Base-by-base conservation (phyloP, 2,797 vertebrate genomes). In the Rhinella marina region DNA sequence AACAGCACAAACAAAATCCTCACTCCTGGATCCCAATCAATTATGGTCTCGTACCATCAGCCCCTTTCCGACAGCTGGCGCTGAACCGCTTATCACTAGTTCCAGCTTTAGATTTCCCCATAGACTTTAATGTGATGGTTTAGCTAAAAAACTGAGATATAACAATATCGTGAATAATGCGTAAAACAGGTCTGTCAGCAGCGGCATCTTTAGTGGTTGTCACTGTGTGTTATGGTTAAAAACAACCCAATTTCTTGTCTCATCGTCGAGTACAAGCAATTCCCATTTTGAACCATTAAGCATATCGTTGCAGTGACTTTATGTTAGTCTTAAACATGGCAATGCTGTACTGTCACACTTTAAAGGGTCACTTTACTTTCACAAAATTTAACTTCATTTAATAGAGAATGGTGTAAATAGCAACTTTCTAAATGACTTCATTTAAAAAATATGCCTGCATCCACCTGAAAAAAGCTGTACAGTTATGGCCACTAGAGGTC, bases 71-170 rank as follows among this genome's bases (percentile, higher is more conserved):
- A 77, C 83, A 77, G 23, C 41, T 72, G 83, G 41, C 54, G 70
- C 83, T 85, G 83, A 85, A 85, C 32, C 56, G 72, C 72, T 85
- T 85, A 85, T 85, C 72, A 32, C 72, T 48, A 13, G 83, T 52
- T 85, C 32, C 23, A 76, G 82, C 82, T 77, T 25, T 62, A 64
- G 83, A 77, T 85, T 85, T 85, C 72, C 72, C 83, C 57, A 7
- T 52, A 62, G 83, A 85, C 72, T 27, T 11, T 76, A 85, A 85
- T 76, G 72, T 77, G 72, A 76, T 76, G 56, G 76, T 61, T 76
- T 85, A 64, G 72, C 83, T 77, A 85, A 85, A 85, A 84, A 61
- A 75, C 27, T 52, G 56, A 85, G 72, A 85, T 76, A 77, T 77
- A 85, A 85, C 72, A 76, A 76, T 85, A 85, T 76, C 77, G n/a